Evolutionary conservation across 1,140 invertebrate species (phyloP).

Genomic region (Drosophila pectinifera): DNA sequence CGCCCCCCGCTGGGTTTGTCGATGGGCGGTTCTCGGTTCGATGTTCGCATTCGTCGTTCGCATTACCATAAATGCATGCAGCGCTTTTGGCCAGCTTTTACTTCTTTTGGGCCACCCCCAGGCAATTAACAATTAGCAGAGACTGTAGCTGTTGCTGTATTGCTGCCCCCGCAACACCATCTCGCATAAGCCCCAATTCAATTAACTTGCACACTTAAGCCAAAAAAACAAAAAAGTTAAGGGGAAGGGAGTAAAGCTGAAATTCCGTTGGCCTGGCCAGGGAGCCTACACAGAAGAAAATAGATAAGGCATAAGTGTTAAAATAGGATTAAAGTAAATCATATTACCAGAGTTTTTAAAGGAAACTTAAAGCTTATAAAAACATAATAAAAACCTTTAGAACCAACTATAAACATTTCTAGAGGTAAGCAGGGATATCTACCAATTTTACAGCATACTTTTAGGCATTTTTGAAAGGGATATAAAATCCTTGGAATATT

Average conservation of each 20-base stretch:
- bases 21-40: slow-evolving; percentile 4
- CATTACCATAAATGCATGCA: slow-evolving; percentile 60
- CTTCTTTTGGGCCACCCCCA: slow-evolving; percentile 14
- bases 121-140: slow-evolving; percentile 58
- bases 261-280: slow-evolving; percentile 13
- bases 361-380: too few relatives aligned
- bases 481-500: background rate
- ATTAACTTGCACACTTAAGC: slow-evolving; percentile 62
- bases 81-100: slow-evolving; percentile 17
- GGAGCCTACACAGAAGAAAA: background rate
- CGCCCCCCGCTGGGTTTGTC: slow-evolving; percentile 35
- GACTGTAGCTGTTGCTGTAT: slow-evolving; percentile 35
- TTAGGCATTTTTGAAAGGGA: background rate
- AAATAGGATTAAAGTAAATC: too few relatives aligned
- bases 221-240: slow-evolving; percentile 24
- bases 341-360: too few relatives aligned
- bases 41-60: slow-evolving; percentile 16
- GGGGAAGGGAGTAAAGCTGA: slow-evolving; percentile 5
- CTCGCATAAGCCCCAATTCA: slow-evolving; percentile 51
- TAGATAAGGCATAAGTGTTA: background rate
- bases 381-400: too few relatives aligned
- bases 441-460: background rate
- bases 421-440: background rate
- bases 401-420: too few relatives aligned
- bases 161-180: background rate